Evolutionary conservation across 2,113 vertebrate species (phyloP).

Genomic region (Albula goreensis): DNA sequence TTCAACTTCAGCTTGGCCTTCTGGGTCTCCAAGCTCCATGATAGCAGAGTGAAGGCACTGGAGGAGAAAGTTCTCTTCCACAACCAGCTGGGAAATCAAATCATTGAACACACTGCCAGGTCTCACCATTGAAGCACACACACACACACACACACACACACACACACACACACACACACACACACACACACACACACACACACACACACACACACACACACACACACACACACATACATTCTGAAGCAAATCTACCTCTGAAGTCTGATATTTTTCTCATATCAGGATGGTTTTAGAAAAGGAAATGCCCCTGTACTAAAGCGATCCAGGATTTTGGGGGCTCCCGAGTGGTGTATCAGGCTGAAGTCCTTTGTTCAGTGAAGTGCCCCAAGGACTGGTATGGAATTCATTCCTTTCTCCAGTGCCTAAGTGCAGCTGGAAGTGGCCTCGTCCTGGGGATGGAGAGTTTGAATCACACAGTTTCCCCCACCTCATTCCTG

Average conservation of each 20-base stretch:
- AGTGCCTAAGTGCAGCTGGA: no score
- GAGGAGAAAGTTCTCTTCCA: slow-evolving; percentile 1
- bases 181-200: not conserved
- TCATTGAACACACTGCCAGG: not conserved
- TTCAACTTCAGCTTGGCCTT: not conserved
- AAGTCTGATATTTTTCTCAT: not conserved
- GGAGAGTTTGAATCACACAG: no score
- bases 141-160: not conserved
- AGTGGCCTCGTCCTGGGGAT: no score
- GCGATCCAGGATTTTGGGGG: no score
- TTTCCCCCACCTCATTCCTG: no score
- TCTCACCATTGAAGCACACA: not conserved
- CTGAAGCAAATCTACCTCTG: not conserved
- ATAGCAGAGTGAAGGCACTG: not conserved
- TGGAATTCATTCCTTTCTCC: no score
- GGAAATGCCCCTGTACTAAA: no score
- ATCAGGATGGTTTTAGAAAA: not conserved
- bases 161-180: not conserved
- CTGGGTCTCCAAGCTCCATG: not conserved
- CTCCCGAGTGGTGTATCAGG: no score
- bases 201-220: slow-evolving; percentile 25
- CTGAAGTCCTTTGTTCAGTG: no score
- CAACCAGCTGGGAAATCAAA: not conserved
- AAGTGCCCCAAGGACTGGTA: no score
- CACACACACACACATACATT: slow-evolving; percentile 18